Percentiles rank a stretch among this genome's conserved stretches.
phyloP scores from a whole-genome alignment of 2,888 invertebrate species.

The Lithophane leautieri region DNA sequence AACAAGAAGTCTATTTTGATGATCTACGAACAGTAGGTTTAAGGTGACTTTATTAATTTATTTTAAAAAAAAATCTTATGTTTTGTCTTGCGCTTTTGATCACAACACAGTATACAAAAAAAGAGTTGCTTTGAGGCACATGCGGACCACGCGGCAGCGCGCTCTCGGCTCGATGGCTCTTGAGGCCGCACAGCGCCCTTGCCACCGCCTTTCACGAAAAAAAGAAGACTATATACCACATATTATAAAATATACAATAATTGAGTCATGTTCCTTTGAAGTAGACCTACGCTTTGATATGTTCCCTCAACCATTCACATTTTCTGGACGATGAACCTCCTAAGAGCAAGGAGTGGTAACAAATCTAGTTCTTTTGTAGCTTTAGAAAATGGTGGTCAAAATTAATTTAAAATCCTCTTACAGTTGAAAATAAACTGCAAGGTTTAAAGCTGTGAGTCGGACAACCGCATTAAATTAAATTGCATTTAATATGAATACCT shows the following conservation, averaged over 20 bases:
- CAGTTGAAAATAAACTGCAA: conserved; percentile 39
- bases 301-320: neutral
- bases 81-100: conserved; percentile 82
- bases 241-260: conserved; percentile 65
- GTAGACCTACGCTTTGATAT: neutral
- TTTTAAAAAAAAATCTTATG: conserved; percentile 40
- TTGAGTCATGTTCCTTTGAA: conserved; percentile 42
- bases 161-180: conserved; percentile 86
- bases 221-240: conserved; percentile 69
- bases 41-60: neutral
- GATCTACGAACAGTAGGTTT: neutral
- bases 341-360: neutral
- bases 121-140: conserved; percentile 83
- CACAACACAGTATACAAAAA: conserved; percentile 78
- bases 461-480: conserved; percentile 68
- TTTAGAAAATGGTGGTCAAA: conserved; percentile 1
- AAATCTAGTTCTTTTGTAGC: neutral
- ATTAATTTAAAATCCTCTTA: conserved; percentile 28
- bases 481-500: conserved; percentile 72
- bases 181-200: conserved; percentile 80
- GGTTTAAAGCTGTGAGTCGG: conserved; percentile 53
- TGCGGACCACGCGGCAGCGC: conserved; percentile 76
- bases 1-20: neutral
- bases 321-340: neutral
- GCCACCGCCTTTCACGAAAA: conserved; percentile 80